phyloP scores from a whole-genome alignment of 1,140 invertebrate species.

The Steinernema khuongi region DNA sequence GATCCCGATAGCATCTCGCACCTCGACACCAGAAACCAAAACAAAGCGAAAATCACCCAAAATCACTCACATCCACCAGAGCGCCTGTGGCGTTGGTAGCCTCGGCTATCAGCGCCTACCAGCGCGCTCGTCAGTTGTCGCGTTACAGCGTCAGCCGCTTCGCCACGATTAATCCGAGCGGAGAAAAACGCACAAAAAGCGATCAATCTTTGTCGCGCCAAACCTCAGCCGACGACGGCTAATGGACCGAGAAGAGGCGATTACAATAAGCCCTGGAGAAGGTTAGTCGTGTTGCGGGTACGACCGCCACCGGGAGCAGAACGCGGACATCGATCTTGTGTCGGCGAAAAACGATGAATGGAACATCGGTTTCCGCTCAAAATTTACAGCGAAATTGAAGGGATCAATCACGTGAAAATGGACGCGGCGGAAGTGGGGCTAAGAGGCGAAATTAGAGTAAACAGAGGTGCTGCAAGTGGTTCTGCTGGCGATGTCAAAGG shows the following conservation, averaged over 20 bases:
- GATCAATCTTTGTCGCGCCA: background rate
- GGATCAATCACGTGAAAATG: background rate
- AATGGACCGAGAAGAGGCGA: too few relatives aligned
- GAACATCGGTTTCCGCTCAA: background rate
- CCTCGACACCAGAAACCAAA: too few relatives aligned
- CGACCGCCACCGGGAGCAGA: background rate
- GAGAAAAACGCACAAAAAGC: background rate
- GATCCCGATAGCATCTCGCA: too few relatives aligned
- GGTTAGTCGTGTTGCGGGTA: background rate
- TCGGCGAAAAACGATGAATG: background rate
- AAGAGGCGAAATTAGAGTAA: too few relatives aligned
- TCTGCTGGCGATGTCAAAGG: too few relatives aligned
- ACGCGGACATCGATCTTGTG: background rate
- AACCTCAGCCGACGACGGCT: background rate
- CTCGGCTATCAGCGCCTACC: too few relatives aligned
- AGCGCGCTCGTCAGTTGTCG: background rate
- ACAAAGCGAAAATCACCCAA: background rate
- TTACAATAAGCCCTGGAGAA: background rate
- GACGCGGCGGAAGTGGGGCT: too few relatives aligned
- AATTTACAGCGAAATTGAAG: background rate
- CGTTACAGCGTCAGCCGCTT: background rate
- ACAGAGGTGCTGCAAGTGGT: too few relatives aligned
- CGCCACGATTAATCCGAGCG: background rate
- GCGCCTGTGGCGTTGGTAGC: too few relatives aligned
- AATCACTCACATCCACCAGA: background rate